phyloP scores from a whole-genome alignment of 2,113 vertebrate species.

The Xiphorhynchus elegans region DNA sequence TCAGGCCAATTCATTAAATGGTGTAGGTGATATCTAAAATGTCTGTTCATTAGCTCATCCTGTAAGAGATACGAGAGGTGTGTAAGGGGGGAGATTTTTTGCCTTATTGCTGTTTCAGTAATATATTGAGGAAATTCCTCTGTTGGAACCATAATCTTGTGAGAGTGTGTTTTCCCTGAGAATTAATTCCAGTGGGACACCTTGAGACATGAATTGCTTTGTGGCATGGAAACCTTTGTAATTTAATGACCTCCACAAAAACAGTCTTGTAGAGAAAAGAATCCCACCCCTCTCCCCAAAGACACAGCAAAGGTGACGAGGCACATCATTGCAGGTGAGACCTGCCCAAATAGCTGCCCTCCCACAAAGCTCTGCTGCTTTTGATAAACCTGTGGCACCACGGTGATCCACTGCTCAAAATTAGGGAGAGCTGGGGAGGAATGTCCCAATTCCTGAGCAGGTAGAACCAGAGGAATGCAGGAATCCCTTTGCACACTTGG shows the following conservation, averaged over 20 bases:
- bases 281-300: fast-evolving
- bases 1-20: background rate
- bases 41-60: background rate
- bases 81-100: background rate
- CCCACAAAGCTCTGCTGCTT: background rate
- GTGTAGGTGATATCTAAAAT: background rate
- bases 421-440: background rate
- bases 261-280: background rate
- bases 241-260: background rate
- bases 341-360: background rate
- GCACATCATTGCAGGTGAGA: background rate
- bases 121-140: background rate
- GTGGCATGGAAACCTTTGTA: background rate
- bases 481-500: background rate
- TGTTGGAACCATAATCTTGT: background rate
- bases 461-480: background rate
- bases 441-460: background rate
- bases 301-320: background rate
- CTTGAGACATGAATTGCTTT: background rate
- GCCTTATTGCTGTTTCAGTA: background rate
- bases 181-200: background rate
- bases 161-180: background rate
- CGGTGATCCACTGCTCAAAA: background rate
- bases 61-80: background rate
- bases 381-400: background rate